A percentile compares a stretch with the other conserved stretches of the same genome.
Conservation (phyloP, 1,140 invertebrate species). For the Cherax destructor region DNA sequence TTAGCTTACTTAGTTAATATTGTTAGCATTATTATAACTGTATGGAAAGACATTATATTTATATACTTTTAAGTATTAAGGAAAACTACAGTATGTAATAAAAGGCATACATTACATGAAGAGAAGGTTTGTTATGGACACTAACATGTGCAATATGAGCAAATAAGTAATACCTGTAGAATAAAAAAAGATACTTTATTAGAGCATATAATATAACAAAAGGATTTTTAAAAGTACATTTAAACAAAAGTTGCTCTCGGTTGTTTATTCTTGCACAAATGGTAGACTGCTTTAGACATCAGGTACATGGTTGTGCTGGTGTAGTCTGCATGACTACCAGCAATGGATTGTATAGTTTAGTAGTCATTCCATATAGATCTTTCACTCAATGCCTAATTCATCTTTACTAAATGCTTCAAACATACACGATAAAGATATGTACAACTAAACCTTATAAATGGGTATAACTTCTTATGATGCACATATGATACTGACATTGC, state of each 20-base stretch:
- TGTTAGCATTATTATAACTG: too few relatives aligned
- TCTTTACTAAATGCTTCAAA: background rate
- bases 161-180: too few relatives aligned
- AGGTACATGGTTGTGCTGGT: conserved; percentile 63
- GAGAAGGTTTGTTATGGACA: too few relatives aligned
- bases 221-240: background rate
- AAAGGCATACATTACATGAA: too few relatives aligned
- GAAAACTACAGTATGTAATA: too few relatives aligned
- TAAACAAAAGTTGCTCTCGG: conserved; percentile 32
- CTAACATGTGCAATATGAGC: too few relatives aligned
- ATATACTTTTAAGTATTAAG: too few relatives aligned
- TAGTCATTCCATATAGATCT: conserved; percentile 26
- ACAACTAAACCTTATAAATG: background rate
- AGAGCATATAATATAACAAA: too few relatives aligned
- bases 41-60: too few relatives aligned
- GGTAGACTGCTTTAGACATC: conserved; percentile 61
- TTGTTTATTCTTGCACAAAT: conserved; percentile 60
- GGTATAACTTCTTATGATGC: background rate
- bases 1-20: too few relatives aligned
- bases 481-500: background rate
- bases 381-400: conserved; percentile 4
- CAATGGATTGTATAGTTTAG: conserved; percentile 39
- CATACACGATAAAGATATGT: background rate
- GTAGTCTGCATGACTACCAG: conserved; percentile 51
- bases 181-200: too few relatives aligned